Base-by-base conservation (phyloP, 2,888 invertebrate genomes). In the Aphrophora alni region DNA sequence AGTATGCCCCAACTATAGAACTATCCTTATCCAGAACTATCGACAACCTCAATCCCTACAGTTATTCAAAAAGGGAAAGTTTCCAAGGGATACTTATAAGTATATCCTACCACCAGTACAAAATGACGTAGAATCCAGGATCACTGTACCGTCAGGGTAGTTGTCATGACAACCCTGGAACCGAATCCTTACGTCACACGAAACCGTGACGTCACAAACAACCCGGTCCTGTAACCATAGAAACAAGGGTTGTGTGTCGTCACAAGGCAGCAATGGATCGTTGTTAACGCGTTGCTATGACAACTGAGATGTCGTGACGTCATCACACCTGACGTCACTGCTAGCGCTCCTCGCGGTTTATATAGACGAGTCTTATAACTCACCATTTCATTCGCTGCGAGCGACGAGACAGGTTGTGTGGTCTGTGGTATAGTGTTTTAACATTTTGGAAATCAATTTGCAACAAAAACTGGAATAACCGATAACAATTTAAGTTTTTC, bases 341-440 rank as follows among this genome's bases (percentile, higher is more conserved):
- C 59, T 59, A 59, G 59, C 59, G 59, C 59, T 59, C 59, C 59
- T 21, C 59, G 59, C 21, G 59, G 59, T 59, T 59, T 59, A 59
- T 59, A 59, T 59, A 59, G 59, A 7, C 59, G 59, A 59, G 59
- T 21, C 59, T 21, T 59, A 21, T 59, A 59, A 59, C 59, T 59
- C 59, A 59, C 21, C 59, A 59, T 59, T 59, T 59, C 59, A 59
- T 21, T 59, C 59, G 59, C 59, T 59, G 21, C 59, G 5, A 59
- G 59, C 59, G 59, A 21, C 59, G 4, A 59, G 21, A 59, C 59
- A 59, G 59, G 59, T 59, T 59, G 59, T 59, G 59, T 21, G 59
- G 21, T 3, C 59, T 21, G 59, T 59, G 59, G 59, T 59, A 21
- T 21, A 59, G 59, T 59, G 59, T 21, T 21, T 21, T 14, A 59